A percentile compares a stretch with the other conserved stretches of the same genome.
phyloP scores from a whole-genome alignment of 2,113 vertebrate species.

The human region GRCh38 chr4:86342001-86342500 shows the following conservation, averaged over 20 bases:
- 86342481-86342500: slow-evolving; percentile 68
- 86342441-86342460: slow-evolving; percentile 61
- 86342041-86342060: not conserved
- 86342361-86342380: not conserved
- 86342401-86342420: slow-evolving; percentile 58
- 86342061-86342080: not conserved
- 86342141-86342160: not conserved
- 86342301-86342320: not conserved
- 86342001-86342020: not conserved
- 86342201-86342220: slow-evolving; percentile 3
- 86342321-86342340: not conserved
- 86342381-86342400: slow-evolving; percentile 57
- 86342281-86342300: not conserved
- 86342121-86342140: not conserved
- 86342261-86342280: slow-evolving; percentile 4
- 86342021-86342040: not conserved
- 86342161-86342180: not conserved
- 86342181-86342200: not conserved
- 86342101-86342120: not conserved
- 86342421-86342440: slow-evolving; percentile 36
- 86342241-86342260: slow-evolving; percentile 1
- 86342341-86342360: not conserved
- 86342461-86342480: slow-evolving; percentile 60
- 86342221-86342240: not conserved
- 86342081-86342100: not conserved